Evolutionary conservation across 2,797 vertebrate species (phyloP).

Genomic region (Galaxias olidus): DNA sequence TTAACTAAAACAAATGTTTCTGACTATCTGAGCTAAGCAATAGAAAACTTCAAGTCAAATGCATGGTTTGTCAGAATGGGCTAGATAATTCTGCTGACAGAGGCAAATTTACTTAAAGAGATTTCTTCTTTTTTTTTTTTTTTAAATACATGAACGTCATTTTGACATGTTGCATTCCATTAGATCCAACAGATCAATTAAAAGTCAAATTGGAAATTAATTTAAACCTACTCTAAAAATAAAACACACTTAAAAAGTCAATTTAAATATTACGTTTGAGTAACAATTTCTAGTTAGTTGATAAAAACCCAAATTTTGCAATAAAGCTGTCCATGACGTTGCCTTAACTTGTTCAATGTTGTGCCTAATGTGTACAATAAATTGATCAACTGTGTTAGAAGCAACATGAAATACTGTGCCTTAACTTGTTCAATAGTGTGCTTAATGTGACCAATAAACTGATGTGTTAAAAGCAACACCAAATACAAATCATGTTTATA

Average conservation of each 20-base stretch:
- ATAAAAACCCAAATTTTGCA: conserved; percentile 34
- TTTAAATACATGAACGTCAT: conserved; percentile 18
- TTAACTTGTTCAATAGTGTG: too few species aligned
- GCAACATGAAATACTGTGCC: too few species aligned
- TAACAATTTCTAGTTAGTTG: conserved; percentile 27
- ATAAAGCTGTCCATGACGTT: conserved; percentile 7
- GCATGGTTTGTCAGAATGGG: conserved; percentile 36
- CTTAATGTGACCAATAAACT: too few species aligned
- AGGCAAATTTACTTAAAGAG: conserved; percentile 61
- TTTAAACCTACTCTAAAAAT: conserved; percentile 55
- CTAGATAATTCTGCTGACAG: conserved; percentile 65
- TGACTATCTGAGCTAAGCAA: background rate
- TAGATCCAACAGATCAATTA: conserved; percentile 43
- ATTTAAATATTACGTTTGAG: conserved; percentile 36
- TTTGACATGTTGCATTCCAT: conserved; percentile 44
- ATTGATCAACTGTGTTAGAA: background rate
- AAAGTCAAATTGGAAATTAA: conserved; percentile 56
- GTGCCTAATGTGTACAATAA: too few species aligned
- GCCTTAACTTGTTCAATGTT: too few species aligned
- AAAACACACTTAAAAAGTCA: conserved; percentile 46
- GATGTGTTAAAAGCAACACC: background rate
- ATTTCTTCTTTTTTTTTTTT: conserved; percentile 38
- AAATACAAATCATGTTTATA: too few species aligned
- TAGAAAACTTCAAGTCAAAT: conserved; percentile 30
- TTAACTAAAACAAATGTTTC: conserved; percentile 35